Base-by-base conservation (phyloP, 2,888 invertebrate species). In the Pollenia angustigena region DNA sequence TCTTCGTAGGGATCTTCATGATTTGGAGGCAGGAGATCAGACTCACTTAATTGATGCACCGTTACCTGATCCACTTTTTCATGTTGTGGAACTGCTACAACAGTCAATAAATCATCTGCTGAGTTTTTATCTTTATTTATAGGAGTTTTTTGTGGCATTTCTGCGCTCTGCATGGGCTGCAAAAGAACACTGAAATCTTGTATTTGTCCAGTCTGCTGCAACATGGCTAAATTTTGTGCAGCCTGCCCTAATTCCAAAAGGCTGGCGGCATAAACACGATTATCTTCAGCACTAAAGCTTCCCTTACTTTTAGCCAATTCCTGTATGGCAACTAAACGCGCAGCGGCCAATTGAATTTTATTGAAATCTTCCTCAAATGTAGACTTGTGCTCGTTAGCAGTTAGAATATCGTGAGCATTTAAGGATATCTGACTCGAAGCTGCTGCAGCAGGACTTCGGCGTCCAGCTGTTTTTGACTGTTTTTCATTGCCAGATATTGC, bases 221-320 rank as follows among this genome's bases (percentile, higher is more conserved):
- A 89, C 86, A 94, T 94, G 6, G 95, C 94, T 9, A 95, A 92
- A 74, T 94, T 95, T 1, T 95, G 95, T 2, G 95, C 95, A 0
- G 95, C 94, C 86, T 95, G 94, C 1, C 94, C 95, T 56, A 95
- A 90, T 14, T 94, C 93, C 1, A 94, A 93, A 84, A 96, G 90
- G 88, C 95, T 95, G 46, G 93, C 94, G 87, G 94, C 94, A 89
- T 95, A 96, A 62, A 94, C 93, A 12, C 91, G 91, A 89, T 95
- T 95, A 85, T 96, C 95, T 79, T 92, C 93, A 32, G 92, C 92
- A 4, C 93, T 94, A 40, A 96, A 92, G 1, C 92, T 91, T 0
- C 96, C 96, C 54, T 94, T 94, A 75, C 93, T 94, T 89, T 95
- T 95, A 10, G 95, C 95, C 84, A 94, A 90, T 89, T 95, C 95